Conservation (phyloP, 1,140 invertebrate genomes). For the Drosophila eugracilis region DNA sequence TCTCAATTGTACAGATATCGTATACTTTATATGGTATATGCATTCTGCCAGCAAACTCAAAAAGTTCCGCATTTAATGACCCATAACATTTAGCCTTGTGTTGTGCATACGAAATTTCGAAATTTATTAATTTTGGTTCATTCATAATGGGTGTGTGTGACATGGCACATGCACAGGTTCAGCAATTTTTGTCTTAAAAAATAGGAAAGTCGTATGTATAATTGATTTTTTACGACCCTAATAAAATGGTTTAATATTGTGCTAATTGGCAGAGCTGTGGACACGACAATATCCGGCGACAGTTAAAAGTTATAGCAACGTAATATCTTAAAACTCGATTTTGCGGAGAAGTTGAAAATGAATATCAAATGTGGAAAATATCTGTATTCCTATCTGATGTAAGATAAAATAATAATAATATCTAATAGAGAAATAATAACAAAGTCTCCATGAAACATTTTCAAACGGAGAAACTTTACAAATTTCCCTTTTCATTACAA, state of each 20-base stretch:
- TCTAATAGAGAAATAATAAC: too few species aligned
- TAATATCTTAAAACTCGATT: conserved; percentile 3
- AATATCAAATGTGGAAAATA: too few species aligned
- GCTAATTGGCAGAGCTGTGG: conserved; percentile 59
- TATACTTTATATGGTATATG: conserved; percentile 20
- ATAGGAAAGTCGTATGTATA: conserved; percentile 40
- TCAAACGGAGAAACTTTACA: too few species aligned
- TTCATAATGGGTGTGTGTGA: conserved; percentile 42
- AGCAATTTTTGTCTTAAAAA: conserved; percentile 21
- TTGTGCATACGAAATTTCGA: conserved; percentile 19
- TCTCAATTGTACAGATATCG: conserved; percentile 40
- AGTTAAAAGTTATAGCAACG: conserved; percentile 50
- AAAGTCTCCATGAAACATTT: too few species aligned
- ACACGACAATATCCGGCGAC: conserved; percentile 59
- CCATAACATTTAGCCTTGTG: conserved; percentile 51
- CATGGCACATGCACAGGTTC: conserved; percentile 45
- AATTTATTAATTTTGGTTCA: conserved; percentile 44
- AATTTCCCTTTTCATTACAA: too few species aligned
- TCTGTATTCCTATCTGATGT: too few species aligned
- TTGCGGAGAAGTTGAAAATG: too few species aligned
- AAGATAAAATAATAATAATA: too few species aligned
- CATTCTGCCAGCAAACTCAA: conserved; percentile 21
- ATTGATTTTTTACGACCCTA: conserved; percentile 55
- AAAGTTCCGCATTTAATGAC: conserved; percentile 71
- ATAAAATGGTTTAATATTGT: conserved; percentile 63